Evolutionary conservation across 2,113 vertebrate species (phyloP), one percentile per base, ranked within the genome.

Genomic region (Poeciliopsis prolifica): DNA sequence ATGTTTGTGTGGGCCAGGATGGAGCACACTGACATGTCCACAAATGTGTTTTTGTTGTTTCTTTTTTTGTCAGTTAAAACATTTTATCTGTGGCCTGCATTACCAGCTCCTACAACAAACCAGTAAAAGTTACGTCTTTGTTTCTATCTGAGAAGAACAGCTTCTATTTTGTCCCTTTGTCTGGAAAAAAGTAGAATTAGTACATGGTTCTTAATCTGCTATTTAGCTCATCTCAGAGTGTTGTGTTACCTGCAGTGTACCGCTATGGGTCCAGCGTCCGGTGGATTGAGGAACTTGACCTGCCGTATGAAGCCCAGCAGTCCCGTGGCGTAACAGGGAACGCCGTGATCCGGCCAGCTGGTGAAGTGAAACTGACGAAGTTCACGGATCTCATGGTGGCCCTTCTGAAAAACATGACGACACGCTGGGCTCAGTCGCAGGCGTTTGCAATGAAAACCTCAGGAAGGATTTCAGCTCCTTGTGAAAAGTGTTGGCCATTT

Each of bases 291-390:
- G 86, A 98, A 98, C 94, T 99, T 99, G 86, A 99, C 98, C 87
- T 99, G 98, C 8, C 97, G 95, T 29, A 99, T 95, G 17, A 99
- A 99, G 80, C 97, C 97, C 79, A 99, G 91, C 29, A 99, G 95
- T 42, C 98, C 98, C 0, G 98, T 99, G 91, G 98, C 96, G 0
- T 98, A 98, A 86, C 97, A 99, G 72, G 98, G 98, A 22, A 99
- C 98, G 0, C 98, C 98, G 0, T 99, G 98, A 91, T 99, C 98
- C 0, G 97, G 98, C 98, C 98, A 99, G 93, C 97, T 98, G 92
- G 97, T 99, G 92, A 99, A 99, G 74, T 99, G 98, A 86, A 99
- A 99, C 93, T 99, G 98, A 24, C 97, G 96, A 66, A 99, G 96
- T 87, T 99, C 97, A 6, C 97, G 96, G 91, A 98, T 98, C 92